Base-by-base conservation (phyloP, 2,888 invertebrate species). In the Drosophila hamatofila region DNA sequence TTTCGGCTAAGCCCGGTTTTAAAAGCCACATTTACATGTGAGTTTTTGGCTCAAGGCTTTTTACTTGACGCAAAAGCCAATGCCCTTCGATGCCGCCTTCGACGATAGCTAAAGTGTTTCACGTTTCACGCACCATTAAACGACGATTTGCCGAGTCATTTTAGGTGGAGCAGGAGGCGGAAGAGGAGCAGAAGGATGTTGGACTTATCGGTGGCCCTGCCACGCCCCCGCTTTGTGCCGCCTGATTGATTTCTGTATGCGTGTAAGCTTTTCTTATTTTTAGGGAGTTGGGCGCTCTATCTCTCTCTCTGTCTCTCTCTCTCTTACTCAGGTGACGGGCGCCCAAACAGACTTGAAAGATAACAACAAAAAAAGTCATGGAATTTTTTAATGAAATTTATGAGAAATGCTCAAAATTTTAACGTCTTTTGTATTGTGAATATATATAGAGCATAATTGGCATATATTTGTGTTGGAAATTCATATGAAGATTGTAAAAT, bases 71-170 rank as follows among this genome's bases (percentile, higher is more conserved):
- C 72, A 75, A 74, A 74, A 75, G 68, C 58, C 67, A 62, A 55
- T 64, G 56, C 44, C 51, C 54, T 16, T 25, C 41, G 42, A 12
- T 21, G 42, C n/a, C n/a, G 39, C n/a, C 42, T 57, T 59, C 56
- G 55, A 70, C 75, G 83, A 72, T 85, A 68, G 79, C 82, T 81
- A 86, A 84, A 86, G 86, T 84, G 82, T 87, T 85, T 85, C 84
- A 85, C 86, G 83, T 86, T 86, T 87, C 81, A 85, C 86, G 86
- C 86, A 75, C 84, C 86, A 87, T 87, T 87, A 72, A 85, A 83
- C 87, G 74, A 73, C 83, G 78, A 83, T 83, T 83, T 83, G 86
- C 78, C 81, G 74, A 85, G 81, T 85, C 83, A 85, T 83, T 85
- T 85, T 78, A 63, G 63, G 37, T 52, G 70, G 37, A 2, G 14